phyloP scores from a whole-genome alignment of 2,113 vertebrate genomes.

The Bubalus kerabau region DNA sequence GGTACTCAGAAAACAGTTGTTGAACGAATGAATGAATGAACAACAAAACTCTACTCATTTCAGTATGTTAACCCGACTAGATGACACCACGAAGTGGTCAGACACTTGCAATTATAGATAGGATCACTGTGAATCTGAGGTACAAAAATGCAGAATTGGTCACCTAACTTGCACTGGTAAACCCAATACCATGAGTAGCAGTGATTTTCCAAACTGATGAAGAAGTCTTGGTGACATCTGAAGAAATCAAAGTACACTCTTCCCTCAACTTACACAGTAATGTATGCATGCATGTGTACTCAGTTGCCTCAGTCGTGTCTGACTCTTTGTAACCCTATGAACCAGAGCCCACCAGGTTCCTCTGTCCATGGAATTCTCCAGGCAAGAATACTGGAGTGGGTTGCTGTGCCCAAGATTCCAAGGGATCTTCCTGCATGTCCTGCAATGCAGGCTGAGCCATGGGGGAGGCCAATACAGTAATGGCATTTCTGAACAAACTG shows the following conservation, averaged over 20 bases:
- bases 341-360: neutral
- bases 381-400: neutral
- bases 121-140: neutral
- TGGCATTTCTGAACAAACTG: neutral
- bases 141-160: neutral
- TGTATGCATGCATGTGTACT: fast-evolving
- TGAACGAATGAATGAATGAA: neutral
- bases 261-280: neutral
- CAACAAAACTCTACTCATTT: neutral
- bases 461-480: neutral
- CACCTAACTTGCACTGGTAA: neutral
- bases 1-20: neutral
- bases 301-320: neutral
- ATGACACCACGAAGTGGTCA: neutral
- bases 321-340: neutral
- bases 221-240: neutral
- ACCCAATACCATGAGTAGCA: neutral
- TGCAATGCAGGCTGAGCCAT: neutral
- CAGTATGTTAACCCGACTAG: neutral
- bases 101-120: neutral
- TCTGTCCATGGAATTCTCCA: neutral
- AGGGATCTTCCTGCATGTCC: neutral
- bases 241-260: neutral
- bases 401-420: neutral
- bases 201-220: neutral